phyloP scores from a whole-genome alignment of 2,113 vertebrate genomes.

The Hippoglossus stenolepis region DNA sequence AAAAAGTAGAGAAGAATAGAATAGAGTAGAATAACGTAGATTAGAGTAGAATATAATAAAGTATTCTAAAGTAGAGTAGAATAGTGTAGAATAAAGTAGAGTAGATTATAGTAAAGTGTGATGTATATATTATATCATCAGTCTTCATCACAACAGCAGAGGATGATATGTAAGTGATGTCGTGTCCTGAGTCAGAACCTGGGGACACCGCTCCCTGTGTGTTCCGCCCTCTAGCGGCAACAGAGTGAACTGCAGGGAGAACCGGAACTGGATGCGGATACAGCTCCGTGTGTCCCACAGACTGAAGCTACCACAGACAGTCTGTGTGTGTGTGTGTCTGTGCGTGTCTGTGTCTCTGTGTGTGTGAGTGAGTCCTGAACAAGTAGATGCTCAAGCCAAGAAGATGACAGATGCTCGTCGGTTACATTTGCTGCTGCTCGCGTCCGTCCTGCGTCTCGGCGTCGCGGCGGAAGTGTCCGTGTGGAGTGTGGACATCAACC shows the following conservation, averaged over 20 bases:
- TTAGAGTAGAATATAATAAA: too few relatives aligned
- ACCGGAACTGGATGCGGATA: slow-evolving; percentile 64
- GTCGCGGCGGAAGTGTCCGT: slow-evolving; percentile 75
- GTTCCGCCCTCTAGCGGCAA: background rate
- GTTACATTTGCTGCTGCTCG: slow-evolving; percentile 50
- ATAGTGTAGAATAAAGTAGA: too few relatives aligned
- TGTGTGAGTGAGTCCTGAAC: background rate
- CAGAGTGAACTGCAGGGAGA: background rate
- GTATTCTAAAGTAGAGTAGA: too few relatives aligned
- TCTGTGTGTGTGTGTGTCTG: background rate
- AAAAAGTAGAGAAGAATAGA: too few relatives aligned
- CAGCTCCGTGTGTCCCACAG: slow-evolving; percentile 5
- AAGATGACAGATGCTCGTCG: slow-evolving; percentile 58
- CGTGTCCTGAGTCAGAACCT: too few relatives aligned
- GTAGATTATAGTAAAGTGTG: too few relatives aligned
- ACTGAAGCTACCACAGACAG: background rate
- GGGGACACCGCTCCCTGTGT: background rate
- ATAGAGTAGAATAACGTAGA: too few relatives aligned
- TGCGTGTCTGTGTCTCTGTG: too few relatives aligned
- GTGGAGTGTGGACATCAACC: slow-evolving; percentile 76
- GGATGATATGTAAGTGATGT: too few relatives aligned
- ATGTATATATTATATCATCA: too few relatives aligned
- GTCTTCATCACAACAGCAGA: too few relatives aligned
- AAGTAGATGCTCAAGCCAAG: slow-evolving; percentile 3
- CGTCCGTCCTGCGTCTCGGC: slow-evolving; percentile 25